These are phyloP conservation scores for Blera fallax DNA, from an alignment of 2,888 invertebrate genomes.

Conservation along the genomic window DNA sequence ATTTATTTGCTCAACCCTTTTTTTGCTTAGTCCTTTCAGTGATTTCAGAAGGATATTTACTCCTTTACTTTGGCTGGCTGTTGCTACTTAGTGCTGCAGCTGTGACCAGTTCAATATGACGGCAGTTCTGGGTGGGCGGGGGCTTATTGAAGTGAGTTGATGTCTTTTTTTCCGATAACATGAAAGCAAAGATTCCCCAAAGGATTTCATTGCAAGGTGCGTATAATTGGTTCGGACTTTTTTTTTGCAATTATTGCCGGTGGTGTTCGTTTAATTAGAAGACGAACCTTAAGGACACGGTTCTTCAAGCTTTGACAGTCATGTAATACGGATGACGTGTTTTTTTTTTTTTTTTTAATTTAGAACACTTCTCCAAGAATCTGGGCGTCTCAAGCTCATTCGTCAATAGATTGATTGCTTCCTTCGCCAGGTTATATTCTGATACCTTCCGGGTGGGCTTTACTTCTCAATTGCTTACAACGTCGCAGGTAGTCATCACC, in stretches of 20 bases:
- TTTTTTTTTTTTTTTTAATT: no score
- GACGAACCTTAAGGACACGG: background rate
- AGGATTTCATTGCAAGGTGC: slow-evolving; percentile 54
- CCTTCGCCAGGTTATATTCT: no score
- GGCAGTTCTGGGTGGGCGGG: slow-evolving; percentile 26
- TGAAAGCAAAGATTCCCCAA: slow-evolving; percentile 36
- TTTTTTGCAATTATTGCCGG: slow-evolving; percentile 53
- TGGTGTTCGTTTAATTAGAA: slow-evolving; percentile 58
- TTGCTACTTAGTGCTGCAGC: slow-evolving; percentile 69
- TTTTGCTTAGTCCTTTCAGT: slow-evolving; percentile 64
- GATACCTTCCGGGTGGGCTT: no score
- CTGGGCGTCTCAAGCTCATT: no score
- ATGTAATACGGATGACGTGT: no score
- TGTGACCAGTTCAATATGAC: slow-evolving; percentile 72
- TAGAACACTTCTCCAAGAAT: no score
- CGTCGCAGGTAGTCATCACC: no score
- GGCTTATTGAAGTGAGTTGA: slow-evolving; percentile 59
- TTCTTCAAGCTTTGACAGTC: background rate
- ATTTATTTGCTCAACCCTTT: slow-evolving; percentile 79
- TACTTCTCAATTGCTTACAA: no score
- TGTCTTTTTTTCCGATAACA: slow-evolving; percentile 67
- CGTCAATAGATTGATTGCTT: no score
- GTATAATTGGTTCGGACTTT: slow-evolving; percentile 57
- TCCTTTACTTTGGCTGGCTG: slow-evolving; percentile 57
- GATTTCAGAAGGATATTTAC: slow-evolving; percentile 66